Evolutionary conservation across 2,113 vertebrate genomes (phyloP), one percentile per base, ranked within the genome.

Genomic region (Geococcyx californianus): DNA sequence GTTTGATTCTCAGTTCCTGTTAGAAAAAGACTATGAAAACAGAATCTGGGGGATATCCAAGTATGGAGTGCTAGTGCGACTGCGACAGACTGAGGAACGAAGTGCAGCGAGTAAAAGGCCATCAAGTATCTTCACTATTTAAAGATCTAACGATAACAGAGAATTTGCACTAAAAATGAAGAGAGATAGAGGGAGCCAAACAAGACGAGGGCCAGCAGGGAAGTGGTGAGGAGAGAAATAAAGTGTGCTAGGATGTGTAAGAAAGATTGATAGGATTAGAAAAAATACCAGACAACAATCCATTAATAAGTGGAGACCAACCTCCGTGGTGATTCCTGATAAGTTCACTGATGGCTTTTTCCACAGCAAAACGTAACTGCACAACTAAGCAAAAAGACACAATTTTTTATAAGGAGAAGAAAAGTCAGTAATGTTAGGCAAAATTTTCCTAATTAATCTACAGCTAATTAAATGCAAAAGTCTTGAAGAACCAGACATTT

Each of bases 321-420:
- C 92, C 91, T 94, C 59, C 7, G 3, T 29, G 16, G 45, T 75
- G 44, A 83, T 77, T 94, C 82, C 78, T 95, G 93, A 85, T 89
- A 84, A 36, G 38, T 40, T 33, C 52, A 69, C 70, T 31, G 40
- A 60, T 28, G 78, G 74, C 40, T 98, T 97, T 96, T 97, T 75
- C 93, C 95, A 95, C 90, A 97, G 96, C 87, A 96, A 96, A 97
- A 95, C 44, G 51, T 93, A 95, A 97, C 85, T 95, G 94, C 94
- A 75, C 95, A 96, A 87, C 97, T 96, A 97, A 97, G 94, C 93
- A 97, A 95, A 96, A 97, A 86, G 33, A 85, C 77, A 83, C 11
- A 4, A 68, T 63, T 95, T 93, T 96, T 85, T 90, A 58, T 81
- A 89, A 95, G 66, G 93, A 97, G 60, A 94, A 98, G 96, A 86